These are phyloP conservation scores for Stegodyphus mimosarum DNA, from an alignment of 1,140 invertebrate genomes.

Conservation along the genomic window DNA sequence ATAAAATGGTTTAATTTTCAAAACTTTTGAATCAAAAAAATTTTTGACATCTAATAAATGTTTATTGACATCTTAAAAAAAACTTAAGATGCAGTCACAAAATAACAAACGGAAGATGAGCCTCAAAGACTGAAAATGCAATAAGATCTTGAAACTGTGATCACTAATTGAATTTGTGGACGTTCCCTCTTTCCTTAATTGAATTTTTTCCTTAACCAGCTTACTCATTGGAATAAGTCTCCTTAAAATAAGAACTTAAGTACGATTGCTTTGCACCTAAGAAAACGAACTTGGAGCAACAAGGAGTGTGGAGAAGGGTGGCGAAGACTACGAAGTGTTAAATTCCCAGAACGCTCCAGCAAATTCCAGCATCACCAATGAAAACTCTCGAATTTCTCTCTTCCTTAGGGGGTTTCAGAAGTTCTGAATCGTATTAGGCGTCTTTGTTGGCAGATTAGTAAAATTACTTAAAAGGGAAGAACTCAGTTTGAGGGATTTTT, in stretches of 20 bases:
- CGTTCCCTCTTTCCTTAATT: slow-evolving; percentile 12
- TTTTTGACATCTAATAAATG: no score
- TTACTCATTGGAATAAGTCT: slow-evolving; percentile 43
- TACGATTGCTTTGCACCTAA: slow-evolving; percentile 38
- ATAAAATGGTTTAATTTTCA: no score
- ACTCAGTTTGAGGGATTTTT: slow-evolving; percentile 2
- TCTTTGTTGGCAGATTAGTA: slow-evolving; percentile 49
- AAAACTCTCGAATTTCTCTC: slow-evolving; percentile 36
- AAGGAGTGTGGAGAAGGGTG: neutral
- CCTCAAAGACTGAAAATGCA: no score
- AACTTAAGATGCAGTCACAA: no score
- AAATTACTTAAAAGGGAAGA: slow-evolving; percentile 31
- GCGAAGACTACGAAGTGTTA: slow-evolving; percentile 47
- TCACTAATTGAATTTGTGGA: neutral
- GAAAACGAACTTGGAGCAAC: slow-evolving; percentile 49
- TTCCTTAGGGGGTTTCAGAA: slow-evolving; percentile 34
- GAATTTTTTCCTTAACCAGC: slow-evolving; percentile 29
- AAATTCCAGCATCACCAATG: slow-evolving; percentile 19
- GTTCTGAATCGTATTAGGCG: slow-evolving; percentile 23
- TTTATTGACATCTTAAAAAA: no score
- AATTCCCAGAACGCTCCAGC: slow-evolving; percentile 42
- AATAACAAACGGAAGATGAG: no score
- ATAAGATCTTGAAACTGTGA: neutral
- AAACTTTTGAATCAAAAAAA: no score
- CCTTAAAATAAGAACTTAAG: slow-evolving; percentile 56